Evolutionary conservation across 2,888 invertebrate genomes (phyloP).

Genomic region (Pristionchus mayeri): DNA sequence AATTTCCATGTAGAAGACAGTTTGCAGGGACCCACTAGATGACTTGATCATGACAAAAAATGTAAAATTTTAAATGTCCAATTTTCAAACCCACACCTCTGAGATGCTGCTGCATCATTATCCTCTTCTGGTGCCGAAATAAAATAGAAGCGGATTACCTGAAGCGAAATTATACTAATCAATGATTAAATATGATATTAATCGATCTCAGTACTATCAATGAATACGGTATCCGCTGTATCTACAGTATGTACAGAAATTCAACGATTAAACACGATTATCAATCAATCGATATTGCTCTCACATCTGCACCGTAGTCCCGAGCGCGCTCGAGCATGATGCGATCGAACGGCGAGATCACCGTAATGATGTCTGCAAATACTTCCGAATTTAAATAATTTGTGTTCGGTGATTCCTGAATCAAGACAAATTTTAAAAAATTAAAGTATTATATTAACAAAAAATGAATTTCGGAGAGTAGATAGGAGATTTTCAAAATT

Average conservation of each 20-base stretch:
- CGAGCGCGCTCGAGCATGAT: slow-evolving; percentile 2
- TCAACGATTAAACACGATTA: too few relatives aligned
- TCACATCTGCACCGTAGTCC: slow-evolving; percentile 45
- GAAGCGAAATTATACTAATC: neutral
- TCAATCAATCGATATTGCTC: neutral
- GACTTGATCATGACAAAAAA: neutral
- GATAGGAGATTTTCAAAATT: too few relatives aligned
- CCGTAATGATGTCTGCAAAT: slow-evolving; percentile 46
- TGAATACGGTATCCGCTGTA: neutral
- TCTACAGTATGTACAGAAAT: too few relatives aligned
- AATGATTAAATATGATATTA: too few relatives aligned
- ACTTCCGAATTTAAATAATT: too few relatives aligned
- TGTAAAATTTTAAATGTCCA: neutral
- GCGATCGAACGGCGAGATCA: slow-evolving; percentile 44
- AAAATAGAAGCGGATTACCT: slow-evolving; percentile 31
- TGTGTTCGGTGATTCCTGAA: too few relatives aligned
- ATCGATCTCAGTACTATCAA: too few relatives aligned
- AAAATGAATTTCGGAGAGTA: too few relatives aligned
- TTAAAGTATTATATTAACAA: too few relatives aligned
- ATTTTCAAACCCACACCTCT: neutral
- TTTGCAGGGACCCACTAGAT: too few relatives aligned
- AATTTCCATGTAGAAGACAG: too few relatives aligned
- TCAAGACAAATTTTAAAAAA: too few relatives aligned
- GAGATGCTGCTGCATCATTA: neutral
- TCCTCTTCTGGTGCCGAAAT: slow-evolving; percentile 14